phyloP scores from a whole-genome alignment of 2,113 vertebrate genomes.

The Oriolus oriolus region DNA sequence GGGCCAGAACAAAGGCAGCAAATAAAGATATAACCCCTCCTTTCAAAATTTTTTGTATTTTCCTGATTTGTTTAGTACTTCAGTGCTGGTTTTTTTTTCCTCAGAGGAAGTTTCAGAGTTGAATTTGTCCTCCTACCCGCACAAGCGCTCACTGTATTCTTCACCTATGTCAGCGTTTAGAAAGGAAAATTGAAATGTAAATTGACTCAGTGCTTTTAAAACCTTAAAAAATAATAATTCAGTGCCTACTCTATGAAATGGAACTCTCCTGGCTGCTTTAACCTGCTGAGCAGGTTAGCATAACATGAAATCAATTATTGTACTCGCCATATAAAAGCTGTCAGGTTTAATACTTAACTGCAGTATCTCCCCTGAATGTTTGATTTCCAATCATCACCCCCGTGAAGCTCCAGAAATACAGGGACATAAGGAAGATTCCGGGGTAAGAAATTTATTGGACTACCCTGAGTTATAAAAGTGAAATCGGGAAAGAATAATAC shows the following conservation, averaged over 20 bases:
- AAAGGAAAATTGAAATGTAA: slow-evolving; percentile 13
- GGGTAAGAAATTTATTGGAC: neutral
- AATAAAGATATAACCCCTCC: neutral
- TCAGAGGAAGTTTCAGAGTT: neutral
- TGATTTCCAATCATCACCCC: slow-evolving; percentile 21
- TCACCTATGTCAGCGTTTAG: neutral
- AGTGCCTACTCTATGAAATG: neutral
- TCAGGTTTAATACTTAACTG: slow-evolving; percentile 12
- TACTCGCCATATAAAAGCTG: slow-evolving; percentile 12
- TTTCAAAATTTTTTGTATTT: neutral
- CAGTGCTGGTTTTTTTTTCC: neutral
- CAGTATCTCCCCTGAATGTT: slow-evolving; percentile 1
- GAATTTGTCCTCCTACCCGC: neutral
- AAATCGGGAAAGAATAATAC: neutral
- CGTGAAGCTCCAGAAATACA: neutral
- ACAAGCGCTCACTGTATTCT: neutral
- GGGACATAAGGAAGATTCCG: neutral
- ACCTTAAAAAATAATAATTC: neutral
- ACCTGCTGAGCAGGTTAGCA: slow-evolving; percentile 25
- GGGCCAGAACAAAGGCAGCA: neutral
- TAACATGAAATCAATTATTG: slow-evolving; percentile 51
- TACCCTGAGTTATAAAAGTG: neutral
- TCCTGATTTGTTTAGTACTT: neutral
- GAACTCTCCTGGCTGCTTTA: neutral
- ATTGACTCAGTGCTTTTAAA: neutral